These are phyloP conservation scores for Megamerina dolium DNA, from an alignment of 2,888 invertebrate species.

Conservation along the genomic window DNA sequence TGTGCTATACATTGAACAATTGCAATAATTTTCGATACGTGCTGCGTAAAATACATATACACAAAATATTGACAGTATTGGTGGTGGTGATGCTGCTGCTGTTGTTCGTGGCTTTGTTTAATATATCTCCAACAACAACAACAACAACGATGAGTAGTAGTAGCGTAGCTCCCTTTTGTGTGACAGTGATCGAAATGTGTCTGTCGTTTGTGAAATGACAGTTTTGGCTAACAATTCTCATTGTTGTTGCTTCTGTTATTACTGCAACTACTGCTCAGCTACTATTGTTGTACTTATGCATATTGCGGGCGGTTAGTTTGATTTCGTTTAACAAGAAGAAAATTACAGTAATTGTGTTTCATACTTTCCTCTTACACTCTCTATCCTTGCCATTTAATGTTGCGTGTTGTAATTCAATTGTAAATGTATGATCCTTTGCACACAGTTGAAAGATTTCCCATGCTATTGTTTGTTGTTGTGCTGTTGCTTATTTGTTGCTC, in stretches of 20 bases:
- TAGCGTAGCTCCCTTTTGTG: too few species aligned
- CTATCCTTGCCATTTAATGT: conserved; percentile 1
- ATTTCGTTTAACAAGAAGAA: conserved; percentile 43
- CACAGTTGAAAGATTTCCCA: conserved; percentile 7
- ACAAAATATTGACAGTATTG: conserved; percentile 46
- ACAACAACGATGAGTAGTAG: neutral
- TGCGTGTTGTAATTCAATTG: neutral
- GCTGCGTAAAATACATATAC: conserved; percentile 46
- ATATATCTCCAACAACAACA: conserved; percentile 10
- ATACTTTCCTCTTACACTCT: neutral
- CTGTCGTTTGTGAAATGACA: conserved; percentile 20
- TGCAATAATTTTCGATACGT: conserved; percentile 21
- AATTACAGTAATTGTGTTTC: conserved; percentile 42
- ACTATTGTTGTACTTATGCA: too few species aligned
- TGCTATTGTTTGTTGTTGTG: neutral
- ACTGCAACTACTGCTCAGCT: too few species aligned
- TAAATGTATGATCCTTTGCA: neutral
- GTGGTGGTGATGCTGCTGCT: conserved; percentile 46
- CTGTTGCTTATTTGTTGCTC: conserved; percentile 21
- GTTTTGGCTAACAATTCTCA: conserved; percentile 3
- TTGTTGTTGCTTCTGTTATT: neutral
- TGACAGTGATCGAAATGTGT: conserved; percentile 48
- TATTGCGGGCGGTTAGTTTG: conserved; percentile 45
- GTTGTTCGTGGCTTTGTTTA: too few species aligned
- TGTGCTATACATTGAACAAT: too few species aligned